Evolutionary conservation across 1,140 invertebrate genomes (phyloP), one percentile per base, ranked within the genome.

Genomic region (Ditylenchus dipsaci): DNA sequence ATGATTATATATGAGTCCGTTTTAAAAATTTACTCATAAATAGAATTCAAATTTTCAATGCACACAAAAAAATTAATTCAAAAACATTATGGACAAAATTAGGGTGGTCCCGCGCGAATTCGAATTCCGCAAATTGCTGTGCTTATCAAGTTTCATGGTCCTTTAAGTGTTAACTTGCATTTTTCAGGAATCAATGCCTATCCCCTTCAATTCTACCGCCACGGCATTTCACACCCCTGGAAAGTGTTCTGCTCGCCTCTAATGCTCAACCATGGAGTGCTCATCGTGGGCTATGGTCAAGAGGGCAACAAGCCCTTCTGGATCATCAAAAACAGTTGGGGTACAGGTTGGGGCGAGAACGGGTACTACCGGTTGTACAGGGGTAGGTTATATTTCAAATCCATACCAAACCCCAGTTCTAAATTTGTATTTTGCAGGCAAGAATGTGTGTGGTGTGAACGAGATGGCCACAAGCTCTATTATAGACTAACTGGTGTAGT

Each of bases 161-260:
- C n/a, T n/a, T n/a, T n/a, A n/a, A n/a, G n/a, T n/a, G n/a, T n/a
- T n/a, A n/a, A n/a, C n/a, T n/a, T n/a, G n/a, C n/a, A n/a, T 23
- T 45, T 63, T 77, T 49, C 59, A 80, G 78, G 90, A 21, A 91
- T 98, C 63, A 97, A 98, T 84, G 95, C 95, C 0, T 94, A 95
- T 86, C 92, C 91, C 1, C 95, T 98, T 91, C 92, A 95, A 84
- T 96, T 97, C 85, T 98, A 97, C 83, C 87, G 92, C 73, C 92
- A 93, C 30, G 95, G 95, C n/a, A 88, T 97, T 11, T 93, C 92
- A 0, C 93, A 97, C 87, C 95, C 95, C 0, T 91, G 88, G 86
- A 90, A 90, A 76, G 88, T 92, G 72, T 85, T 97, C 13, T 97
- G 93, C 82, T 88, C 86, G 80, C 90, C 90, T 0, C 85, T 87